Evolutionary conservation across 2,797 vertebrate genomes (phyloP).

Genomic region (Pelobates cultripes): DNA sequence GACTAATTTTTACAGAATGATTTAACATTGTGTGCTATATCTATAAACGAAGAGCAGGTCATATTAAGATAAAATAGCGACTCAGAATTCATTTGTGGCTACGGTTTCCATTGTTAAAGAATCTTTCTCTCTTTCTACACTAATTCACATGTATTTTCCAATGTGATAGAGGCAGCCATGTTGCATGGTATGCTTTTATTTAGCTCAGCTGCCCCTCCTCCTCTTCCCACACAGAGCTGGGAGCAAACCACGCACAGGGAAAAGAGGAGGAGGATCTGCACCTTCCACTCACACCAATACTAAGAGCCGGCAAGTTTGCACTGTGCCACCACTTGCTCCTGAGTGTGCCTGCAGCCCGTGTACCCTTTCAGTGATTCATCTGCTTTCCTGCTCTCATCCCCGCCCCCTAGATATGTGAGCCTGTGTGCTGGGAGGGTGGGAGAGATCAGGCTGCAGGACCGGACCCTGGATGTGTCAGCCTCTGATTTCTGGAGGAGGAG

Average conservation of each 20-base stretch:
- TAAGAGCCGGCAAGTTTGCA: constrained; percentile 12
- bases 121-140: not conserved
- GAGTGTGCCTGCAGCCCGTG: not conserved
- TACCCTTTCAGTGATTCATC: not conserved
- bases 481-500: constrained; percentile 46
- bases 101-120: too few relatives aligned
- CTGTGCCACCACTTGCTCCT: not conserved
- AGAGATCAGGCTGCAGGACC: constrained; percentile 9
- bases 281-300: not conserved
- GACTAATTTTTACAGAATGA: too few relatives aligned
- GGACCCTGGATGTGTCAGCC: constrained; percentile 41
- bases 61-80: too few relatives aligned
- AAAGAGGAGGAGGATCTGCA: constrained; percentile 1
- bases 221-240: constrained; percentile 10
- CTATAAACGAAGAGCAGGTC: too few relatives aligned
- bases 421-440: constrained; percentile 20
- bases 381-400: not conserved
- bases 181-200: constrained; percentile 19
- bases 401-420: constrained; percentile 20
- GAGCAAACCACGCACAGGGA: not conserved
- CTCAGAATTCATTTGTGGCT: too few relatives aligned
- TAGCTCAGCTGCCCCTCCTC: constrained; percentile 13
- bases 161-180: constrained; percentile 28
- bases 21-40: too few relatives aligned
- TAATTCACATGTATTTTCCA: not conserved